Evolutionary conservation across 2,113 vertebrate genomes (phyloP).

Genomic region (Papio anubis): DNA sequence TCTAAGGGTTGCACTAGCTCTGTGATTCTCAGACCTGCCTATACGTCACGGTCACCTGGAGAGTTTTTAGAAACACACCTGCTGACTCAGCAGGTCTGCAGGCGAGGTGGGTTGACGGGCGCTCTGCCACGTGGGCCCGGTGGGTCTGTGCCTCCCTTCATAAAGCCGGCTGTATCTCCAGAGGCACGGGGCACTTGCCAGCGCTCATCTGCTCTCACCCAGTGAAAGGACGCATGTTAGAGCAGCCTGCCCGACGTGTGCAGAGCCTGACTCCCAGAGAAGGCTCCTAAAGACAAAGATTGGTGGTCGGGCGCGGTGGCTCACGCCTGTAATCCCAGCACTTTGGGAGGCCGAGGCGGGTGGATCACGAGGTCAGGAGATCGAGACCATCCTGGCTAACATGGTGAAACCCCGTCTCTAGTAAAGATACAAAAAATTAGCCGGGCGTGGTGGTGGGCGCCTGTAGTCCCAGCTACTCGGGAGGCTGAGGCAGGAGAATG

Average conservation of each 20-base stretch:
- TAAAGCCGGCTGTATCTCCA: neutral
- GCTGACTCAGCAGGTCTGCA: neutral
- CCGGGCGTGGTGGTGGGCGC: too few species aligned
- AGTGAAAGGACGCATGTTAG: neutral
- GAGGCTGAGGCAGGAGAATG: too few species aligned
- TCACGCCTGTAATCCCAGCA: too few species aligned
- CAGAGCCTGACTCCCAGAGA: neutral
- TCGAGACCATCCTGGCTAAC: too few species aligned
- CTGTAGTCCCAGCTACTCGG: too few species aligned
- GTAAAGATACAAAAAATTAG: too few species aligned
- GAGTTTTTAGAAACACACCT: neutral
- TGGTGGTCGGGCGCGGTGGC: too few species aligned
- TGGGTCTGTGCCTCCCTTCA: neutral
- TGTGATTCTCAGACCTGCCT: neutral
- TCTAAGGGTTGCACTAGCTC: neutral
- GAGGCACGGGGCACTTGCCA: neutral
- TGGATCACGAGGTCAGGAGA: too few species aligned
- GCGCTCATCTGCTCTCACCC: neutral
- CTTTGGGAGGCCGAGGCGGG: too few species aligned
- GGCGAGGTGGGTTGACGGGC: neutral
- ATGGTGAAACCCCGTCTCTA: too few species aligned
- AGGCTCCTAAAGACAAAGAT: neutral
- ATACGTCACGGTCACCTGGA: neutral
- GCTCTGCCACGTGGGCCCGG: neutral
- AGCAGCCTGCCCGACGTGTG: neutral